phyloP scores from a whole-genome alignment of 2,113 vertebrate genomes.

The Sinocyclocheilus rhinocerous region DNA sequence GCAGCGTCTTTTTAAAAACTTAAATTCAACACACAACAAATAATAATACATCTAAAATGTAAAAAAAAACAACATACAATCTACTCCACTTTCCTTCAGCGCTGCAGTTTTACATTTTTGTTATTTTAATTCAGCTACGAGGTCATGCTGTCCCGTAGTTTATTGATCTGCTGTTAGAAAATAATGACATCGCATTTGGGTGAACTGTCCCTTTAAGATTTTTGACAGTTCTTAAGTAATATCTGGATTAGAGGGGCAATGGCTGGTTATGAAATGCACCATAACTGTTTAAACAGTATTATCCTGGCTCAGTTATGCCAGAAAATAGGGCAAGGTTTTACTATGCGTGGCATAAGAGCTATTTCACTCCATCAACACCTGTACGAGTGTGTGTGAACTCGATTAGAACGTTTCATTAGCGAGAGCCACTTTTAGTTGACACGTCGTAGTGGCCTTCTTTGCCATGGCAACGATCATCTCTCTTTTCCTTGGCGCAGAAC shows the following conservation, averaged over 20 bases:
- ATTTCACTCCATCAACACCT: slow-evolving; percentile 54
- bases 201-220: not conserved
- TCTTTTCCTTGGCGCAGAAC: slow-evolving; percentile 49
- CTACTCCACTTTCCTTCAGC: too few species aligned
- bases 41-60: too few species aligned
- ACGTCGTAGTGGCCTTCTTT: slow-evolving; percentile 53
- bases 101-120: too few species aligned
- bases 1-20: too few species aligned
- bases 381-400: slow-evolving; percentile 53
- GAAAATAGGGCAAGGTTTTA: not conserved
- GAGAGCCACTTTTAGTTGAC: slow-evolving; percentile 63
- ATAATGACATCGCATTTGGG: not conserved
- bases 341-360: slow-evolving; percentile 3
- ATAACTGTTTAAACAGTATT: not conserved
- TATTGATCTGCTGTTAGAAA: too few species aligned
- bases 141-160: too few species aligned
- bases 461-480: slow-evolving; percentile 70
- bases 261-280: not conserved
- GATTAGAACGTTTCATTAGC: slow-evolving; percentile 52
- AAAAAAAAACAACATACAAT: too few species aligned
- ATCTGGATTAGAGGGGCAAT: not conserved
- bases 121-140: too few species aligned
- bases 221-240: not conserved
- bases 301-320: not conserved
- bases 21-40: too few species aligned